Conservation (phyloP, 2,888 invertebrate species). For the Drosophila pseudotakahashii region DNA sequence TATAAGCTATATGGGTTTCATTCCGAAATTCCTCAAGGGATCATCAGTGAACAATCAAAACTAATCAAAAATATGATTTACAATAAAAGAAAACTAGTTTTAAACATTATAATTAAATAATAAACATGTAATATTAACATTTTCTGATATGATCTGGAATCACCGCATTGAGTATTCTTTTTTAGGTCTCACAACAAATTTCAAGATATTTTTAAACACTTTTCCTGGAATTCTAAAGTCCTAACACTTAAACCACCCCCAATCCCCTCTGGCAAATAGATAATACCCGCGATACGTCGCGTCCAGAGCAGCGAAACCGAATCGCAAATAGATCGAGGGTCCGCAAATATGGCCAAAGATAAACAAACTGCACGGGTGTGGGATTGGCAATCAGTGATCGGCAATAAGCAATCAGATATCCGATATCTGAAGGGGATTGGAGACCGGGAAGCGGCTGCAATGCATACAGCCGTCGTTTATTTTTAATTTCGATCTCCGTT, state of each 20-base stretch:
- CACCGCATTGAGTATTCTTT: too few relatives aligned
- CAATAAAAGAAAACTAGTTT: too few relatives aligned
- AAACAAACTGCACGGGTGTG: slow-evolving; percentile 26
- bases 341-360: slow-evolving; percentile 39
- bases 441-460: background rate
- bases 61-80: too few relatives aligned
- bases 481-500: slow-evolving; percentile 31
- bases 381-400: slow-evolving; percentile 6
- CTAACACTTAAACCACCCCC: background rate
- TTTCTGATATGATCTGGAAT: too few relatives aligned
- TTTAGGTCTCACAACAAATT: too few relatives aligned
- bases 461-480: slow-evolving; percentile 4
- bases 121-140: too few relatives aligned
- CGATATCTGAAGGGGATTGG: slow-evolving; percentile 5
- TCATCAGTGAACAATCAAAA: too few relatives aligned
- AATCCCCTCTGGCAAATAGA: slow-evolving; percentile 11
- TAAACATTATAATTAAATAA: too few relatives aligned
- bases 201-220: background rate
- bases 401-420: slow-evolving; percentile 3
- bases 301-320: slow-evolving; percentile 24
- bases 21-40: too few relatives aligned
- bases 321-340: slow-evolving; percentile 44
- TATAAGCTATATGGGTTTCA: too few relatives aligned
- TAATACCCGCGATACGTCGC: slow-evolving; percentile 13
- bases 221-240: background rate